These are phyloP conservation scores for Chrysemys picta DNA, from an alignment of 2,113 vertebrate genomes.

Conservation along the genomic window DNA sequence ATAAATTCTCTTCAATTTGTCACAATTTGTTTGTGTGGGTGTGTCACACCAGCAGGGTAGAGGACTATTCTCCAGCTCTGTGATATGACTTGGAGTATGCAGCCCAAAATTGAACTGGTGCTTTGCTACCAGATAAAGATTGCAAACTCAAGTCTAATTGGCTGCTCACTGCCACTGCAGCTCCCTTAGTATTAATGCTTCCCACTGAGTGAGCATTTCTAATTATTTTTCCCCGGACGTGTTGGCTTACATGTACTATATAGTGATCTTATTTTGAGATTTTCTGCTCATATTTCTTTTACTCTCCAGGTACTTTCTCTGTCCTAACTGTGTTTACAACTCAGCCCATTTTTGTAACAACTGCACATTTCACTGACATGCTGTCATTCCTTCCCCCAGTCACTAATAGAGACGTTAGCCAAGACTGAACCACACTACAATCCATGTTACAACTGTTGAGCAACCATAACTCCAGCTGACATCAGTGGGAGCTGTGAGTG, in stretches of 20 bases:
- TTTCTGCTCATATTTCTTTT: neutral
- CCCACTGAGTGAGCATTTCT: neutral
- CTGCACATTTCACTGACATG: neutral
- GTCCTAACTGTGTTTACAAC: neutral
- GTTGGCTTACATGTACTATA: neutral
- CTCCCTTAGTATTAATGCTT: neutral
- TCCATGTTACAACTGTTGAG: neutral
- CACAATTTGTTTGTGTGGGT: neutral
- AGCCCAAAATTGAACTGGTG: neutral
- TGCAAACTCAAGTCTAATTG: neutral
- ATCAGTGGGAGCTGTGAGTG: neutral
- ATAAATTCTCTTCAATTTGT: neutral
- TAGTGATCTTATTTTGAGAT: neutral
- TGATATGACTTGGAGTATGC: neutral
- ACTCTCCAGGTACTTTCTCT: neutral
- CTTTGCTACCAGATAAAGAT: neutral
- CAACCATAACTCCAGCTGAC: neutral
- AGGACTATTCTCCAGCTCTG: neutral
- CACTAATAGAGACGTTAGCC: neutral
- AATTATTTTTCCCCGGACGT: rapidly evolving
- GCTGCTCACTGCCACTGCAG: neutral
- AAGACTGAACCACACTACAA: neutral
- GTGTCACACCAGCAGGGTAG: neutral
- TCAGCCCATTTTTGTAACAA: neutral
- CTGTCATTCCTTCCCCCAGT: neutral